phyloP scores from a whole-genome alignment of 2,888 invertebrate species.

The Aporophyla lueneburgensis region DNA sequence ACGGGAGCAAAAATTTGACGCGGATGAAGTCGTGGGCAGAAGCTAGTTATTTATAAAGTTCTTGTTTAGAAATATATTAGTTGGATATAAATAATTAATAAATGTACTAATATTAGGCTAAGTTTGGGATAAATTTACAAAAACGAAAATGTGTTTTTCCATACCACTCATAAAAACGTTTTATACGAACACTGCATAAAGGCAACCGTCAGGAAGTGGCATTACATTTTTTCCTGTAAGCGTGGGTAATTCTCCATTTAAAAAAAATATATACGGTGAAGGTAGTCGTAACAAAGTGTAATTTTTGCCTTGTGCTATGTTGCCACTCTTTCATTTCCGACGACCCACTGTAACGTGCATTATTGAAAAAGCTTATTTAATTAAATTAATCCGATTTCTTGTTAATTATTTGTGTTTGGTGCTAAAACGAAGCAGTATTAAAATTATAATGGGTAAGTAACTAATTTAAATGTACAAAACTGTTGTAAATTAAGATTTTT shows the following conservation, averaged over 20 bases:
- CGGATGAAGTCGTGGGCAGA: too few species aligned
- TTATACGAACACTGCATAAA: not conserved
- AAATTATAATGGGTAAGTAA: slow-evolving; percentile 14
- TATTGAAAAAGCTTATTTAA: not conserved
- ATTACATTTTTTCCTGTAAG: not conserved
- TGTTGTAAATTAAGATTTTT: not conserved
- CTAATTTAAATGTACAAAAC: not conserved
- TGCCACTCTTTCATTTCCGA: not conserved
- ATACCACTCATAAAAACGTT: not conserved
- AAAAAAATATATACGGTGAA: too few species aligned
- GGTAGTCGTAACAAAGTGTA: not conserved
- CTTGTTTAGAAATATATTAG: too few species aligned
- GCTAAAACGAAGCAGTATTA: not conserved
- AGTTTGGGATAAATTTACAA: too few species aligned
- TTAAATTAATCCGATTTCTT: too few species aligned
- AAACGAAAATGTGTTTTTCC: not conserved
- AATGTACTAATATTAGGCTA: too few species aligned
- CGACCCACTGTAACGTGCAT: not conserved
- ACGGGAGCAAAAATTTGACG: too few species aligned
- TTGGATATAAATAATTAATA: too few species aligned
- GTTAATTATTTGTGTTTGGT: not conserved
- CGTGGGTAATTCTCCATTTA: not conserved
- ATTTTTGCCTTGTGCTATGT: not conserved
- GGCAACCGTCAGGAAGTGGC: slow-evolving; percentile 2
- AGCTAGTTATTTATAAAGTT: too few species aligned